These are phyloP conservation scores for Adelges cooleyi DNA, from an alignment of 1,140 invertebrate genomes.

Conservation along the genomic window DNA sequence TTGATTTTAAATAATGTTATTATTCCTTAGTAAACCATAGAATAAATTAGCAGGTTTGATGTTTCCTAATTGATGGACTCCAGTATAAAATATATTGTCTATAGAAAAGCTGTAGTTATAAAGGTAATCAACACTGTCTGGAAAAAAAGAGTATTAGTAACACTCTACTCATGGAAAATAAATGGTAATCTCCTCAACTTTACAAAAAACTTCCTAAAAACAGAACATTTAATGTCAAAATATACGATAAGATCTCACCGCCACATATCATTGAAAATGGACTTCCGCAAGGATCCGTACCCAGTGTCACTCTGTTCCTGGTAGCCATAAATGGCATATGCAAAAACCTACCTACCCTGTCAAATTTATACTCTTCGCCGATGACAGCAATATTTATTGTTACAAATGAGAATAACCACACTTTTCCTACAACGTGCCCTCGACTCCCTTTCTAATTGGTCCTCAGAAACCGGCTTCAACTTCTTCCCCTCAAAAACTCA, in stretches of 20 bases:
- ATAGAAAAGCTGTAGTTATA: no score
- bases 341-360: neutral
- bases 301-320: constrained; percentile 13
- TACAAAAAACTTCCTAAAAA: constrained; percentile 12
- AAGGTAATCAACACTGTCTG: no score
- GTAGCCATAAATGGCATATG: neutral
- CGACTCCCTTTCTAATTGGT: neutral
- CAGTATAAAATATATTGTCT: no score
- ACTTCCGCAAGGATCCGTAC: constrained; percentile 9
- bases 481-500: neutral
- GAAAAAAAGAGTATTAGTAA: no score
- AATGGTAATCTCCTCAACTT: no score
- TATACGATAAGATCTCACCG: neutral
- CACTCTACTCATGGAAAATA: no score
- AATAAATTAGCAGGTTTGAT: no score
- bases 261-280: neutral
- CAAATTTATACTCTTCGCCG: neutral
- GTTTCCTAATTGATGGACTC: no score
- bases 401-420: neutral
- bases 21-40: no score
- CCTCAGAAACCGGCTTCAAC: neutral
- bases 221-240: constrained; percentile 9
- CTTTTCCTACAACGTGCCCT: neutral
- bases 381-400: constrained; percentile 13
- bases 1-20: no score